Base-by-base conservation (phyloP, 2,888 invertebrate species). In the Clunio marinus region DNA sequence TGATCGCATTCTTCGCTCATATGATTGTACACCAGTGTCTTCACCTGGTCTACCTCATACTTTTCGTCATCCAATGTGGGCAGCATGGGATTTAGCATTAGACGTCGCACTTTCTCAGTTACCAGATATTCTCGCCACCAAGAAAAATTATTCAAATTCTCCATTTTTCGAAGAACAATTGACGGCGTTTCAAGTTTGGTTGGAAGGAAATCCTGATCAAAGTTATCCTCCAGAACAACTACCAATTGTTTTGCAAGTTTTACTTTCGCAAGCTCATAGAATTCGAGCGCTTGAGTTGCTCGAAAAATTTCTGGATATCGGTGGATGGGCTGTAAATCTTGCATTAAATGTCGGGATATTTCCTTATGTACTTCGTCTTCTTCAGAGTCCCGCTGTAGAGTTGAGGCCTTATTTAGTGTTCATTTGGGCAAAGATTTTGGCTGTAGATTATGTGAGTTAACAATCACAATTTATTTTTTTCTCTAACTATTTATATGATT, bases 391-490 rank as follows among this genome's bases (percentile, higher is more conserved):
- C 71, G 96, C 96, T 2, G 85, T 87, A 73, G 98, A 99, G 78
- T 81, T 99, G 72, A 83, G 96, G 69, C 92, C 96, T 5, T 84
- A 96, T 70, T 84, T 99, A 73, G 96, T 98, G 55, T 97, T 96
- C 78, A 97, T 99, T 73, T 99, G 99, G 99, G 96, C 99, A 17
- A 96, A 97, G 81, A 96, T 99, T 74, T 82, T 99, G 69, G 96
- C 97, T 28, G 95, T 97, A 3, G 98, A 99, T 77, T 89, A 88
- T 77, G 93, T 93, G 75, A 84, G 86, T 83, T 55, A 32, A n/a
- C n/a, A n/a, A n/a, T n/a, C n/a, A n/a, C n/a, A 69, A 60, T 65
- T 58, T 55, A 65, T 69, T 59, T 58, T 51, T 67, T 46, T 70
- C 68, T 25, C 24, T 1, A 37, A 13, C n/a, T 27, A 32, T 55